These are phyloP conservation scores for Diadophis punctatus DNA, from an alignment of 2,113 vertebrate species.

Conservation along the genomic window DNA sequence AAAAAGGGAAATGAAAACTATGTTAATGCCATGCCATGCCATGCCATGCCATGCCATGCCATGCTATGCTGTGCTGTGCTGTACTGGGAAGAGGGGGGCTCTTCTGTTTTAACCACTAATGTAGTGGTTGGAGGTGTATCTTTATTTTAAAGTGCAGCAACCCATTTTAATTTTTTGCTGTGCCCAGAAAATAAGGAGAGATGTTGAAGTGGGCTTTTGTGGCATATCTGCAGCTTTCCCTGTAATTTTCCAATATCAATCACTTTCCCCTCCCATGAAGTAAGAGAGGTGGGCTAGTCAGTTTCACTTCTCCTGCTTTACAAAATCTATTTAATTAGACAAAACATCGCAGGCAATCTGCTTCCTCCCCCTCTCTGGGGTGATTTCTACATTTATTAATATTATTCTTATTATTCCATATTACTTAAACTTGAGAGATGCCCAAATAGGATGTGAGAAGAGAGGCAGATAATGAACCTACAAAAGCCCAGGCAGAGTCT, in stretches of 20 bases:
- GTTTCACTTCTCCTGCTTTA: background rate
- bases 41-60: no score
- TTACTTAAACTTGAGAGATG: background rate
- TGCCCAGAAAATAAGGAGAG: background rate
- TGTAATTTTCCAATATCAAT: background rate
- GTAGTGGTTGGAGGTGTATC: background rate
- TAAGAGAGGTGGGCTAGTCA: background rate
- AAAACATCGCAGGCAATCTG: background rate
- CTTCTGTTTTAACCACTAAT: background rate
- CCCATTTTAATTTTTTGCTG: background rate
- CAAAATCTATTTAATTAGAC: background rate
- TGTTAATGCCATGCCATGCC: background rate
- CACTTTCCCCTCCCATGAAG: background rate
- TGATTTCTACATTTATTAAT: background rate
- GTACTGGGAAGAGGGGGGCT: background rate
- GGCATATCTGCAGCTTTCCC: background rate
- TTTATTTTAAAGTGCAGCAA: background rate
- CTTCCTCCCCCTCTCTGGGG: background rate
- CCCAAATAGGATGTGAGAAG: background rate
- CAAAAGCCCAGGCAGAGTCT: background rate
- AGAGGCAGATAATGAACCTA: background rate
- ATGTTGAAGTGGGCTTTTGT: background rate
- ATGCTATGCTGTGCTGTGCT: background rate
- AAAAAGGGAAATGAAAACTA: background rate
- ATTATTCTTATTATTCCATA: background rate